phyloP scores from a whole-genome alignment of 2,797 vertebrate genomes.

The Echeneis naucrates region DNA sequence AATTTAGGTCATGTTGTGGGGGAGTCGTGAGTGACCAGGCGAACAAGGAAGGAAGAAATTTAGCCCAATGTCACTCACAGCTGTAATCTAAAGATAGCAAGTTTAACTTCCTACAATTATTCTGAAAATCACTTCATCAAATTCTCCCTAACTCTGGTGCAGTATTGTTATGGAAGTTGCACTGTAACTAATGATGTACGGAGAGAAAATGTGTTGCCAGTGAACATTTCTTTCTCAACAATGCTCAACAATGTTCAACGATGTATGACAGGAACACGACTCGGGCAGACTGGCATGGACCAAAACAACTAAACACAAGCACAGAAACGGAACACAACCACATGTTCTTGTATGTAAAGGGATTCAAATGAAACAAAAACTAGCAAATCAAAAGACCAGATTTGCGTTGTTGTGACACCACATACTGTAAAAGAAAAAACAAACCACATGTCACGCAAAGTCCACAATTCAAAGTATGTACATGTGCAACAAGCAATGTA shows the following conservation, averaged over 20 bases:
- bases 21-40: slow-evolving; percentile 30
- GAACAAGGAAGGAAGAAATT: slow-evolving; percentile 57
- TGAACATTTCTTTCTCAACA: slow-evolving; percentile 46
- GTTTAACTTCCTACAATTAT: not conserved
- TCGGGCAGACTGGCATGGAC: slow-evolving; percentile 27
- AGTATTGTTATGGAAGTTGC: slow-evolving; percentile 2
- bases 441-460: slow-evolving; percentile 19
- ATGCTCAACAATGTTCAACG: slow-evolving; percentile 47
- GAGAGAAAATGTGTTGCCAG: slow-evolving; percentile 39
- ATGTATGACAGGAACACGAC: slow-evolving; percentile 41
- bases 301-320: not conserved
- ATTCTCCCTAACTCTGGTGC: slow-evolving; percentile 18
- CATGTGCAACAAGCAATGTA: not conserved
- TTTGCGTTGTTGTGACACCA: slow-evolving; percentile 9
- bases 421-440: not conserved
- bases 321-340: not conserved
- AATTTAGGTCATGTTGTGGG: slow-evolving; percentile 12
- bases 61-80: slow-evolving; percentile 43
- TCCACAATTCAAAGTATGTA: slow-evolving; percentile 20
- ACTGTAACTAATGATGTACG: slow-evolving; percentile 1
- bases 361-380: too few species aligned
- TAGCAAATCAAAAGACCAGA: slow-evolving; percentile 4
- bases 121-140: not conserved
- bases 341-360: slow-evolving; percentile 7
- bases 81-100: not conserved